These are phyloP conservation scores for Lates japonicus DNA, from an alignment of 2,797 vertebrate genomes.

Conservation along the genomic window DNA sequence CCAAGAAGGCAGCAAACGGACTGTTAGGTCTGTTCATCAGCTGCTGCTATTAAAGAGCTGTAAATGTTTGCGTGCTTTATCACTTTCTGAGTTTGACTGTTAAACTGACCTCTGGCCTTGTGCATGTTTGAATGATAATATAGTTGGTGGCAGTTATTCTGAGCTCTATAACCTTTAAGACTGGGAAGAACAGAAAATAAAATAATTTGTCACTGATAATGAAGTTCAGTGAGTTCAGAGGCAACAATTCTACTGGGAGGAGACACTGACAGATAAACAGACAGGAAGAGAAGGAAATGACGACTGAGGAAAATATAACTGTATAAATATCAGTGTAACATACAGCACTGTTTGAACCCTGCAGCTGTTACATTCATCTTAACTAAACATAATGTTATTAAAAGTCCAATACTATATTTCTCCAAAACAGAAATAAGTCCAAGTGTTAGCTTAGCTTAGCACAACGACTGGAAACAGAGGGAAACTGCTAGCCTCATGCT, in stretches of 20 bases:
- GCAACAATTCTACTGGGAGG: conserved; percentile 4
- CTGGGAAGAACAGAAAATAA: conserved; percentile 9
- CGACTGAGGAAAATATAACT: background rate
- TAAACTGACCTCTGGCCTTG: background rate
- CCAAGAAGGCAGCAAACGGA: no score
- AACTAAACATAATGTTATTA: background rate
- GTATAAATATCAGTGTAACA: background rate
- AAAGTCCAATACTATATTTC: background rate
- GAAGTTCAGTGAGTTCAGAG: conserved; percentile 37
- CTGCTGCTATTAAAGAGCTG: conserved; percentile 15
- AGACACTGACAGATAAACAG: background rate
- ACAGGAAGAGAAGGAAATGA: conserved; percentile 5
- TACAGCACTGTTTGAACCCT: background rate
- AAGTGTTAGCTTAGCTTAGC: no score
- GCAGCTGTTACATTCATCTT: background rate
- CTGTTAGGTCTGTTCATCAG: background rate
- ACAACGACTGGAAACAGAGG: no score
- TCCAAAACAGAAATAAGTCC: background rate
- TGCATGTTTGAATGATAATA: background rate
- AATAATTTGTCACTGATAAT: conserved; percentile 47
- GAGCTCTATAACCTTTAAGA: background rate
- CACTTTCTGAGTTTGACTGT: background rate
- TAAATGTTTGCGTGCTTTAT: background rate
- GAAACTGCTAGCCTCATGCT: no score
- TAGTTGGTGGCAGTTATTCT: background rate